Evolutionary conservation across 92 coral and sea anemone genomes (phyloP).

Genomic region (Parazoanthus swiftii): DNA sequence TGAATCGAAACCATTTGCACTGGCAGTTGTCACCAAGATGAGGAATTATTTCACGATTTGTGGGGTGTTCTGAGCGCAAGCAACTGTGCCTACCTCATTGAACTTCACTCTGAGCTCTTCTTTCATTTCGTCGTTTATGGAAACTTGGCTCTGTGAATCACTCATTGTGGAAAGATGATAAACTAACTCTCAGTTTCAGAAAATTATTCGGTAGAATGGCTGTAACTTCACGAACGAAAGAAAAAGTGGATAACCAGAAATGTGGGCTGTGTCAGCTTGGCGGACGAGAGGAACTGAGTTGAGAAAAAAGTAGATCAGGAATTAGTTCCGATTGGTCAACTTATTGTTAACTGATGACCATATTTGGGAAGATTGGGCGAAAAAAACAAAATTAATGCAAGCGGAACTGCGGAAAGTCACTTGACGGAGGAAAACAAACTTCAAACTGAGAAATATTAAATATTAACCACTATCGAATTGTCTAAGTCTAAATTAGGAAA

Average conservation of each 20-base stretch:
- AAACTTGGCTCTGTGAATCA: slow-evolving; percentile 37
- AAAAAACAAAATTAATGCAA: slow-evolving; percentile 16
- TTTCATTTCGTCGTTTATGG: slow-evolving; percentile 26
- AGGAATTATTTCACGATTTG: neutral
- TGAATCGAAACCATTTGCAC: slow-evolving; percentile 22
- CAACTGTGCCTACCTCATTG: slow-evolving; percentile 11
- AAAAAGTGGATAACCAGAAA: neutral
- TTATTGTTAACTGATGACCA: slow-evolving; percentile 24
- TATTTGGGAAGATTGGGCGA: slow-evolving; percentile 11
- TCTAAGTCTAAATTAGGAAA: slow-evolving; percentile 43
- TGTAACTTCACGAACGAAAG: neutral
- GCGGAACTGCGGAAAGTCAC: slow-evolving; percentile 38
- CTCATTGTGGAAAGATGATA: slow-evolving; percentile 2
- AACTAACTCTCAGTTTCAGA: neutral
- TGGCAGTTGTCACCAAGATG: neutral
- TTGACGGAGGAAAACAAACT: slow-evolving; percentile 17
- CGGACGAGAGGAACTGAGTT: slow-evolving; percentile 15
- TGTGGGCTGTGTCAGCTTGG: slow-evolving; percentile 41
- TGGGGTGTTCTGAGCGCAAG: neutral
- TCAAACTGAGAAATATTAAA: slow-evolving; percentile 17
- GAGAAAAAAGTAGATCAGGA: neutral
- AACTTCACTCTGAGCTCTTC: slow-evolving; percentile 19
- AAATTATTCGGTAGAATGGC: neutral
- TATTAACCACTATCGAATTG: slow-evolving; percentile 42
- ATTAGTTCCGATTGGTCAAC: slow-evolving; percentile 39